A percentile compares a stretch with the other conserved stretches of the same genome.
phyloP scores from a whole-genome alignment of 2,888 invertebrate species.

The Choreutis nemorana region DNA sequence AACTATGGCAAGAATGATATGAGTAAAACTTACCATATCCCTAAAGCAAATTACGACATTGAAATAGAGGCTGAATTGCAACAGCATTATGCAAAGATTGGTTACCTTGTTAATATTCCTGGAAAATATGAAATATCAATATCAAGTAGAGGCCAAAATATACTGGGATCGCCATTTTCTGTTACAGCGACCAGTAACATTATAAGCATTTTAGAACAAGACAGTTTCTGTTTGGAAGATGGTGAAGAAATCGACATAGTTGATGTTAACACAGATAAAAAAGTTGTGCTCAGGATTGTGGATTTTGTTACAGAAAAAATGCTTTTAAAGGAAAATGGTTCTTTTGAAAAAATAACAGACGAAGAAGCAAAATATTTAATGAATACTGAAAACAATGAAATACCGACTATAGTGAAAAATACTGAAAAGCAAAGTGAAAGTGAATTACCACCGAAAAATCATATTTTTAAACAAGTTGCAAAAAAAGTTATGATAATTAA shows the following conservation, averaged over 20 bases:
- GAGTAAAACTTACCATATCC: slow-evolving; percentile 53
- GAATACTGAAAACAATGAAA: slow-evolving; percentile 24
- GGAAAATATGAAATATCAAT: slow-evolving; percentile 68
- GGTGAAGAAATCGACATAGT: slow-evolving; percentile 58
- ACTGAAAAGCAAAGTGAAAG: not conserved
- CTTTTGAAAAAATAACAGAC: slow-evolving; percentile 50
- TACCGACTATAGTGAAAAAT: slow-evolving; percentile 18
- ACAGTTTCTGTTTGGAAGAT: slow-evolving; percentile 45
- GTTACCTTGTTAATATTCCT: slow-evolving; percentile 52
- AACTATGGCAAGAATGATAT: slow-evolving; percentile 52
- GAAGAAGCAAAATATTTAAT: slow-evolving; percentile 48
- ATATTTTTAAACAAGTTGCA: slow-evolving; percentile 31
- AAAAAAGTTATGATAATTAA: slow-evolving; percentile 36
- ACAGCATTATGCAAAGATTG: slow-evolving; percentile 57
- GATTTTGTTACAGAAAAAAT: slow-evolving; percentile 67
- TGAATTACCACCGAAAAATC: slow-evolving; percentile 9
- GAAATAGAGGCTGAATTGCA: slow-evolving; percentile 52
- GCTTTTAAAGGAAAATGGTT: slow-evolving; percentile 59
- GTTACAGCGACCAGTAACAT: slow-evolving; percentile 52
- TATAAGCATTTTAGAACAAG: slow-evolving; percentile 34
- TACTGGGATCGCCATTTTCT: slow-evolving; percentile 68
- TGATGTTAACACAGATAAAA: slow-evolving; percentile 48
- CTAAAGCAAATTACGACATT: slow-evolving; percentile 58
- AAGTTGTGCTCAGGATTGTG: slow-evolving; percentile 58
- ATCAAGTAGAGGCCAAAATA: slow-evolving; percentile 60